A percentile compares a stretch with the other conserved stretches of the same genome.
Conservation (phyloP, 2,888 invertebrate genomes). For the Archaeoteleia sp. region DNA sequence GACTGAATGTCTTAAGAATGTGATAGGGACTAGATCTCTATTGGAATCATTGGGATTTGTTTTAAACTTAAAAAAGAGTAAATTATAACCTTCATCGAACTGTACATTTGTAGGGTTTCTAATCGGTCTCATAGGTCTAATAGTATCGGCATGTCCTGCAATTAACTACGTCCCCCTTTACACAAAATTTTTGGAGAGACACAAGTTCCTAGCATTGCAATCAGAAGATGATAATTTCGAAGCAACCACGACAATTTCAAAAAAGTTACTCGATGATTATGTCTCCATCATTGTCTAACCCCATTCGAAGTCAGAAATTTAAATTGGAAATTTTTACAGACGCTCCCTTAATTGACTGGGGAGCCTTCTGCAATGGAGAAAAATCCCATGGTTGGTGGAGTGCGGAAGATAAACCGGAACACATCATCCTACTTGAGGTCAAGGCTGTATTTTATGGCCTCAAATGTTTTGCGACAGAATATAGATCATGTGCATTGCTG, state of each 20-base stretch:
- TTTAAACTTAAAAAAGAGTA: too few species aligned
- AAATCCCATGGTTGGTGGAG: constrained; percentile 3
- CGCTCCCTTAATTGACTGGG: constrained; percentile 1
- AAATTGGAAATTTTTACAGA: constrained; percentile 9
- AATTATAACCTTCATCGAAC: too few species aligned
- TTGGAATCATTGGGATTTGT: too few species aligned
- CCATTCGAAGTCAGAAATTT: too few species aligned
- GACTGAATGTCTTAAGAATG: not conserved
- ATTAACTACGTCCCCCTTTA: constrained; percentile 20
- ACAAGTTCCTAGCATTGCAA: not conserved
- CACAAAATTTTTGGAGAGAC: not conserved
- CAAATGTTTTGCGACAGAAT: not conserved
- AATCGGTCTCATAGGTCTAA: constrained; percentile 18
- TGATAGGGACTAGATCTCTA: too few species aligned
- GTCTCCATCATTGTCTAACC: too few species aligned
- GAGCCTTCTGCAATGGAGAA: not conserved
- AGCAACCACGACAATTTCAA: not conserved
- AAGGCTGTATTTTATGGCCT: constrained; percentile 3
- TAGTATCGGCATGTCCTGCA: constrained; percentile 26
- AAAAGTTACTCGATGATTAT: too few species aligned
- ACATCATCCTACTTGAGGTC: constrained; percentile 41
- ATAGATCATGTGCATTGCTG: not conserved
- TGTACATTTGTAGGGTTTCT: too few species aligned
- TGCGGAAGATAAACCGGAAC: constrained; percentile 20
- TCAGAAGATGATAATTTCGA: not conserved